These are phyloP conservation scores for Trichonephila inaurata DNA, from an alignment of 1,140 invertebrate genomes.

Conservation along the genomic window DNA sequence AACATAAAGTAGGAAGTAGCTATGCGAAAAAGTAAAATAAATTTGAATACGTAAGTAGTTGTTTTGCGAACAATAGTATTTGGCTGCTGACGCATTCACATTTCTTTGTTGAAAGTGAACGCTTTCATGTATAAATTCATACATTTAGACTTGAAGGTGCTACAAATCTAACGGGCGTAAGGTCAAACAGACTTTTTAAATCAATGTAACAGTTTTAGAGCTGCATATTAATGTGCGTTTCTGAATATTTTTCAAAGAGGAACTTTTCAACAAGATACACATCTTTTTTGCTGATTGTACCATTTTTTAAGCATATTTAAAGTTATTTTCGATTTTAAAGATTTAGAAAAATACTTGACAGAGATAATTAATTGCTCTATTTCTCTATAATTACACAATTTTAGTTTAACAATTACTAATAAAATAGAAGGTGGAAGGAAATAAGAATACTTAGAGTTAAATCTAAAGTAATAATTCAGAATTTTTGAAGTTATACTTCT, in stretches of 20 bases:
- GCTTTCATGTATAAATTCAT: not conserved
- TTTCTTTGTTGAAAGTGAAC: not conserved
- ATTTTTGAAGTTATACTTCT: too few species aligned
- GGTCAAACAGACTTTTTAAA: conserved; percentile 1
- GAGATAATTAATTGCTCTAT: too few species aligned
- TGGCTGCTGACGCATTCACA: not conserved
- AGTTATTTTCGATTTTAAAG: too few species aligned
- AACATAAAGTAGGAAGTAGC: conserved; percentile 7
- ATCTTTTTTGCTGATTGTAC: too few species aligned
- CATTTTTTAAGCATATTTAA: too few species aligned
- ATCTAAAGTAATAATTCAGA: too few species aligned
- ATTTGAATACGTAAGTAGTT: not conserved
- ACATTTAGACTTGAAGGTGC: not conserved
- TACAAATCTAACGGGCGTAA: not conserved
- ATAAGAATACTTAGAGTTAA: too few species aligned
- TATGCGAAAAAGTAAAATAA: not conserved
- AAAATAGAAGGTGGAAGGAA: too few species aligned
- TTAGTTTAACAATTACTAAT: too few species aligned
- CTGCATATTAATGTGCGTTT: not conserved
- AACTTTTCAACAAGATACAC: not conserved
- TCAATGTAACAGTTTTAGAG: not conserved
- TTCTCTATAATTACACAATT: too few species aligned
- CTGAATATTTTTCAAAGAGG: not conserved
- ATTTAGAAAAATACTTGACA: too few species aligned
- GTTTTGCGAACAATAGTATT: conserved; percentile 2